Base-by-base conservation (phyloP, 2,797 vertebrate species). In the Gorsachius magnificus region DNA sequence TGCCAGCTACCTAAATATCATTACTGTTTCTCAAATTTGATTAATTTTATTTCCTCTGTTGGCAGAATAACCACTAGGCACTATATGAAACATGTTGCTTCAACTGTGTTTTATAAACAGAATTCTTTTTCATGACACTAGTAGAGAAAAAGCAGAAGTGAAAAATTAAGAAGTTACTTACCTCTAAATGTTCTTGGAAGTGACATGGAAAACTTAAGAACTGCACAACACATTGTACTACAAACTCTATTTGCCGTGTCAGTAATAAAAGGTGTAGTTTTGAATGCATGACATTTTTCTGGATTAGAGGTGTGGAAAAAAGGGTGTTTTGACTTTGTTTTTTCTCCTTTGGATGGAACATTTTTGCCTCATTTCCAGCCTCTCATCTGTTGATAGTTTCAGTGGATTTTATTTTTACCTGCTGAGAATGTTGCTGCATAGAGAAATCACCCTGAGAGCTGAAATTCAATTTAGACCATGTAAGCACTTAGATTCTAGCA, bases 1-100 rank as follows among this genome's bases (percentile, higher is more conserved):
- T 96, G 50, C 50, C 31, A 13, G 71, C 84, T 95, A 74, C 87
- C 72, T 95, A 94, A 94, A 94, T 95, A 95, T 89, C 57, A 79
- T 29, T 85, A 35, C 10, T 35, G 96, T 95, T 87, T 83, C 61
- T 95, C 56, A 86, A 91, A 41, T 96, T 96, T 29, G 60, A 81
- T 95, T 96, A 93, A 95, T 97, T 97, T 90, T 43, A 92, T 96
- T 97, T 96, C 83, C 82, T 96, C 82, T 96, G 41, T 79, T 95
- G 88, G 36, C 82, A 95, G 87, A 94, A 91, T 89, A 91, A 87
- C 10, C 21, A 88, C 16, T 83, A 76, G 48, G 48, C 41, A 54
- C 63, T 82, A 65, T 91, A 90, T 33, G 81, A 94, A 96, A 86
- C 64, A 84, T 93, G 79, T 77, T 91, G 41, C 90, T 89, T 75